phyloP scores from a whole-genome alignment of 1,140 invertebrate genomes.

The Zaprionus davidi region DNA sequence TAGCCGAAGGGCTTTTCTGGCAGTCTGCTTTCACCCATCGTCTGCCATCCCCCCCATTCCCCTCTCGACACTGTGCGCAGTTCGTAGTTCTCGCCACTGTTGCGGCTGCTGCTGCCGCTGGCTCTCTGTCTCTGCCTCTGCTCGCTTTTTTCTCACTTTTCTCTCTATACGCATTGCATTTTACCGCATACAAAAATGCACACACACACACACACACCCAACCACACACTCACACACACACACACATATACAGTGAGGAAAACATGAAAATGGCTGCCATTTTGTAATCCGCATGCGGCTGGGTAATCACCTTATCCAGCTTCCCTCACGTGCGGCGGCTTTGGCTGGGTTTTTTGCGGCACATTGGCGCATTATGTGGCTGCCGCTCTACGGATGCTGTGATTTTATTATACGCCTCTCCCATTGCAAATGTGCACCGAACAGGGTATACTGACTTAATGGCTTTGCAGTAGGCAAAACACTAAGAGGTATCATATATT shows the following conservation, averaged over 20 bases:
- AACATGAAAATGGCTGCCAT: constrained; percentile 77
- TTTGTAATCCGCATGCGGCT: constrained; percentile 81
- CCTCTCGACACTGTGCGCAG: neutral
- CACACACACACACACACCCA: constrained; percentile 1
- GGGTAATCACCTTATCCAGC: constrained; percentile 74
- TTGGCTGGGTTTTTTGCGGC: constrained; percentile 68
- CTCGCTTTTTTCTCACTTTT: constrained; percentile 24
- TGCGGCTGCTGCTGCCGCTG: constrained; percentile 6
- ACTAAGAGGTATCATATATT: too few species aligned
- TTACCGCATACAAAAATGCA: constrained; percentile 61
- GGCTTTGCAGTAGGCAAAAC: too few species aligned
- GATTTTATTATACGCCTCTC: constrained; percentile 57
- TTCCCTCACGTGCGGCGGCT: constrained; percentile 58
- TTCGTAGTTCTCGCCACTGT: constrained; percentile 23
- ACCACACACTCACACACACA: constrained; percentile 27
- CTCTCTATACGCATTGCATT: constrained; percentile 59
- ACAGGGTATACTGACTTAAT: neutral
- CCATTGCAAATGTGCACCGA: neutral
- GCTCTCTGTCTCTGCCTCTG: neutral
- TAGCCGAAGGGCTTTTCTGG: constrained; percentile 63
- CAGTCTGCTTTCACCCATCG: constrained; percentile 24
- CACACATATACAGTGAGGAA: constrained; percentile 24
- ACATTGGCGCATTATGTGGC: constrained; percentile 78
- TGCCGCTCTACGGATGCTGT: constrained; percentile 56
- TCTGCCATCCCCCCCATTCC: neutral